These are phyloP conservation scores for Polydesmus complanatus DNA, from an alignment of 2,888 invertebrate genomes.

Conservation along the genomic window DNA sequence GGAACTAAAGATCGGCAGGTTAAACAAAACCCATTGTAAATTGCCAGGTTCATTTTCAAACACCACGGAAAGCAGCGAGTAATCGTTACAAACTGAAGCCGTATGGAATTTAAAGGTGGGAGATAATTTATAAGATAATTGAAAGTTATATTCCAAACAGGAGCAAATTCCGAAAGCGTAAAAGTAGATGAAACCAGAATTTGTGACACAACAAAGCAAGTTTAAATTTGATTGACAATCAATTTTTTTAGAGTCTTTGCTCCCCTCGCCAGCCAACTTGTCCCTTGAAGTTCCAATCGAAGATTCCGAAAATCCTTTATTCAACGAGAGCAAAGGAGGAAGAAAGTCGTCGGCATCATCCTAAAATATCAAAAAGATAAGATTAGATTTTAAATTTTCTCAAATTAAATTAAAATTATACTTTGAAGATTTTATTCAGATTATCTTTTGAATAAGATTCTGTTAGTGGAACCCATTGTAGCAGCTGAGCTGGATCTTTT, in stretches of 20 bases:
- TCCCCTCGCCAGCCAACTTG: conserved; percentile 29
- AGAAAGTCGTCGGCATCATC: conserved; percentile 35
- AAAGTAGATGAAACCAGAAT: conserved; percentile 49
- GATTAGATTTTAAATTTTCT: background rate
- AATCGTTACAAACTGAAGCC: conserved; percentile 54
- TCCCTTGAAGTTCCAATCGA: conserved; percentile 19
- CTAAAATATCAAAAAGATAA: conserved; percentile 23
- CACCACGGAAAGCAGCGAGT: conserved; percentile 52
- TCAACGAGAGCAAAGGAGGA: conserved; percentile 38
- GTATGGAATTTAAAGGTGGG: conserved; percentile 36
- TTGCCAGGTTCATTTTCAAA: conserved; percentile 34
- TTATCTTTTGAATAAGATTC: conserved; percentile 11
- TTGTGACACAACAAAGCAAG: conserved; percentile 63
- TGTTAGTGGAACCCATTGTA: conserved; percentile 53
- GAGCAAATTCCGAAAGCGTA: conserved; percentile 67
- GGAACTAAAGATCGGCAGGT: conserved; percentile 43
- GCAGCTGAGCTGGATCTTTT: conserved; percentile 50
- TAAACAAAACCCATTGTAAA: background rate
- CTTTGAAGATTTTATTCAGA: conserved; percentile 1
- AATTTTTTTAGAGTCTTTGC: conserved; percentile 30
- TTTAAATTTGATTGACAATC: conserved; percentile 41
- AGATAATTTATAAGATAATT: conserved; percentile 9
- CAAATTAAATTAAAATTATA: background rate
- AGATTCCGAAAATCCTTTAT: conserved; percentile 28
- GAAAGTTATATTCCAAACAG: conserved; percentile 8